A percentile compares a stretch with the other conserved stretches of the same genome.
phyloP scores from a whole-genome alignment of 1,140 invertebrate species.

The Plectus sambesii region DNA sequence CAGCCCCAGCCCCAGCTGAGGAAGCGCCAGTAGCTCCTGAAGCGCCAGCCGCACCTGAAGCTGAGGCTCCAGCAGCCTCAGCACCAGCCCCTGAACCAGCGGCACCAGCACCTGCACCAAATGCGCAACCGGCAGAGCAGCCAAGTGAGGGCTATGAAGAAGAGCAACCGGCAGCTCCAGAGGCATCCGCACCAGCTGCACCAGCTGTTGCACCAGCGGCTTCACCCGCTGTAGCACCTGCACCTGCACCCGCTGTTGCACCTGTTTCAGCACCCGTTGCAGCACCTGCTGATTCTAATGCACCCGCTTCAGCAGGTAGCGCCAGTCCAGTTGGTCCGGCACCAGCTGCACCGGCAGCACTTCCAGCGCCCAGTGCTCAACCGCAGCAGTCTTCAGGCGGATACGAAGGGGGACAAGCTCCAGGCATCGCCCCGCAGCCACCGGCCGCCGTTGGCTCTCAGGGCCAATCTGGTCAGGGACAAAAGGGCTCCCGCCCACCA shows the following conservation, averaged over 20 bases:
- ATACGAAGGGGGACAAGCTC: not conserved
- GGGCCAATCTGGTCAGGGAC: too few species aligned
- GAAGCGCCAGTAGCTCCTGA: not conserved
- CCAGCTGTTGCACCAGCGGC: not conserved
- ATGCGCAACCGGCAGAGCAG: conserved; percentile 11
- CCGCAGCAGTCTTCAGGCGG: not conserved
- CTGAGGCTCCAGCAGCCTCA: conserved; percentile 5
- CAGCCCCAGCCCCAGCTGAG: not conserved
- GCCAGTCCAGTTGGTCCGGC: conserved; percentile 14
- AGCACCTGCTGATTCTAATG: conserved; percentile 11
- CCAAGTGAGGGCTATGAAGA: conserved; percentile 2
- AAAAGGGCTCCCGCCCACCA: conserved; percentile 13
- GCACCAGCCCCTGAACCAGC: conserved; percentile 7
- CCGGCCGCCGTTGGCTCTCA: conserved; percentile 4
- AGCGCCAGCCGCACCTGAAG: not conserved
- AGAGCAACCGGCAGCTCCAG: not conserved
- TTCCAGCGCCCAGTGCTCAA: not conserved
- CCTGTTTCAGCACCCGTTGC: not conserved
- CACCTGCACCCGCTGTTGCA: not conserved
- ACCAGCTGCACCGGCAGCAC: conserved; percentile 1
- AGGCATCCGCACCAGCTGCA: not conserved
- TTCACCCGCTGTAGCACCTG: not conserved
- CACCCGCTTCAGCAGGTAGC: not conserved
- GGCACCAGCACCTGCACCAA: conserved; percentile 1
- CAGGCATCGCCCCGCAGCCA: conserved; percentile 4